Evolutionary conservation across 2,888 invertebrate species (phyloP), one percentile per base, ranked within the genome.

Genomic region (Herminia tarsipennalis): DNA sequence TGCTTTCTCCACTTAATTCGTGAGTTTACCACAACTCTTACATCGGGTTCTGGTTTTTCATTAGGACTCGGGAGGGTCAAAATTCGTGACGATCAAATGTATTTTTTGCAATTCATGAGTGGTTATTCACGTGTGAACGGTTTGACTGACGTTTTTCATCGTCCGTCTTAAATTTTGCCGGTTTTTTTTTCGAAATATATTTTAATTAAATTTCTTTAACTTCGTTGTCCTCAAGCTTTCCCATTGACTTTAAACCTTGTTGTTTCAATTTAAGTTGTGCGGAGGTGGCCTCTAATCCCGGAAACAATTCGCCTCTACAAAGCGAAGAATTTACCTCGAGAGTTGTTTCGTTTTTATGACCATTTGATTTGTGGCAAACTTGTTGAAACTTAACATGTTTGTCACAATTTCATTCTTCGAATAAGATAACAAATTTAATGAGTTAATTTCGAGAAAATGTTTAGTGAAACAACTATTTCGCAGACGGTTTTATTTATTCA

Each of bases 1-100:
- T 87, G 76, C 78, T 81, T 83, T 80, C 72, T 42, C 75, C 45
- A 47, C 76, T 84, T 84, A 85, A 88, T 86, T 86, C 81, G 76
- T 78, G 78, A 76, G 63, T 76, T 76, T 70, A 74, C 73, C 78
- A 78, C 74, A 74, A 71, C 69, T 80, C 74, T 73, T 68, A 65
- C 67, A 66, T 72, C 59, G 65, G 34, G 22, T 50, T 29, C 43
- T 36, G 30, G 38, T 52, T 59, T 51, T 61, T 59, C 55, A 52
- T 58, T 53, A 66, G 56, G 56, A 32, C 25, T n/a, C 9, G 56
- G 53, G 46, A 57, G 46, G 46, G 56, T 59, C 64, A 65, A 69
- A 66, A 62, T 73, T 70, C 66, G 70, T 65, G 66, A 70, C 62
- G 70, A 68, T 78, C 77, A 78, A 74, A 76, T 72, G 22, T 66